Evolutionary conservation across 2,888 invertebrate genomes (phyloP).

Genomic region (Punctoribates punctum): DNA sequence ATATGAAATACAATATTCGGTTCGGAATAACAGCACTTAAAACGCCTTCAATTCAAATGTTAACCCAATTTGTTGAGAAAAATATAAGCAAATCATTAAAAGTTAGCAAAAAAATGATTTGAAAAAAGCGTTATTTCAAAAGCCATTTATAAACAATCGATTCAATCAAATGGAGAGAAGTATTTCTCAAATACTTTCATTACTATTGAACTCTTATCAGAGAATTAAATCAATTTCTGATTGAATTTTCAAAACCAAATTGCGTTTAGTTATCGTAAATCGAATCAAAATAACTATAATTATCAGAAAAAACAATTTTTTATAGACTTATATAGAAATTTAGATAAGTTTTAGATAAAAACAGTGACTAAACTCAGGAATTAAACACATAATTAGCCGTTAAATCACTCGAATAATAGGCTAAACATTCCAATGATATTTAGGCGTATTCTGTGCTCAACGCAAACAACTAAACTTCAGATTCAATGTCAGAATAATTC

Average conservation of each 20-base stretch:
- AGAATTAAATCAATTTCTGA: neutral
- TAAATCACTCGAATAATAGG: neutral
- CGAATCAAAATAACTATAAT: neutral
- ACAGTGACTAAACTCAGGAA: too few species aligned
- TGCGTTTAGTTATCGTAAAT: neutral
- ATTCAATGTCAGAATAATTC: conserved; percentile 14
- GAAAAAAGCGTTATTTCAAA: neutral
- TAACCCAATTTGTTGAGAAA: conserved; percentile 10
- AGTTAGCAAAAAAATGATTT: neutral
- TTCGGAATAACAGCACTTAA: neutral
- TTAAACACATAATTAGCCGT: neutral
- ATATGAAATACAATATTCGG: neutral
- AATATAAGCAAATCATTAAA: neutral
- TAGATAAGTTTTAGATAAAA: too few species aligned
- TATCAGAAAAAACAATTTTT: neutral
- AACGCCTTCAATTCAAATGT: conserved; percentile 23
- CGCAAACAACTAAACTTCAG: neutral
- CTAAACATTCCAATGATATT: conserved; percentile 25
- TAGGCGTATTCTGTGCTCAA: conserved; percentile 21
- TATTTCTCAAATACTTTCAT: neutral
- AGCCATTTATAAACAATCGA: neutral
- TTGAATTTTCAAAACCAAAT: neutral
- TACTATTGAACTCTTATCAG: neutral
- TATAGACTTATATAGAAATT: neutral
- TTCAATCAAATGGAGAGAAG: neutral